Conservation (phyloP, 1,140 invertebrate species). For the Globodera rostochiensis region DNA sequence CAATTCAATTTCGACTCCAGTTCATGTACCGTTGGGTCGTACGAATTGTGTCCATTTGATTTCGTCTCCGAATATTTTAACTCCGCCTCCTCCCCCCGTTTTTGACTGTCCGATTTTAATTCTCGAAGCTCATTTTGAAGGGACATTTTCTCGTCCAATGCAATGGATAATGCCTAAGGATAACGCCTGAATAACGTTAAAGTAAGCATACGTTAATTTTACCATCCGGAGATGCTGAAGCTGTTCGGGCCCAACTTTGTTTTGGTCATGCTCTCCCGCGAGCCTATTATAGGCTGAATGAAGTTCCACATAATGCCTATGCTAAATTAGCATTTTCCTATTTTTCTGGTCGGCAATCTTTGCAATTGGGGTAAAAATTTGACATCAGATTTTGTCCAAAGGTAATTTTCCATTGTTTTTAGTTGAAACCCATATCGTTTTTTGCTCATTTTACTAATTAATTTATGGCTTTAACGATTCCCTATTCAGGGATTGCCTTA, state of each 20-base stretch:
- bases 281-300: conserved; percentile 46
- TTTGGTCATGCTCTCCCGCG: conserved; percentile 12
- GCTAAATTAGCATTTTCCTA: conserved; percentile 36
- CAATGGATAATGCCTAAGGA: conserved; percentile 42
- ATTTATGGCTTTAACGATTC: no score
- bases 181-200: conserved; percentile 18
- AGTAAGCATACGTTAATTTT: not conserved
- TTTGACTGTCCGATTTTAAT: conserved; percentile 26
- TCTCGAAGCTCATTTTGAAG: conserved; percentile 44
- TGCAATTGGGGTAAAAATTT: not conserved
- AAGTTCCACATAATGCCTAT: conserved; percentile 49
- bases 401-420: no score
- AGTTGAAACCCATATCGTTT: no score
- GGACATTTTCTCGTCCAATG: conserved; percentile 53
- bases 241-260: conserved; percentile 27
- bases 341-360: not conserved
- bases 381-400: no score
- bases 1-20: conserved; percentile 16
- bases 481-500: no score
- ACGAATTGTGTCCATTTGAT: not conserved
- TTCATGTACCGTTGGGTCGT: conserved; percentile 14
- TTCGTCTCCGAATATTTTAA: no score
- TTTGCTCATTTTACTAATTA: no score
- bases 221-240: conserved; percentile 52
- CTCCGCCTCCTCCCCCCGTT: conserved; percentile 6